These are phyloP conservation scores for Gephyroberyx darwinii DNA, from an alignment of 2,797 vertebrate genomes.

Conservation along the genomic window DNA sequence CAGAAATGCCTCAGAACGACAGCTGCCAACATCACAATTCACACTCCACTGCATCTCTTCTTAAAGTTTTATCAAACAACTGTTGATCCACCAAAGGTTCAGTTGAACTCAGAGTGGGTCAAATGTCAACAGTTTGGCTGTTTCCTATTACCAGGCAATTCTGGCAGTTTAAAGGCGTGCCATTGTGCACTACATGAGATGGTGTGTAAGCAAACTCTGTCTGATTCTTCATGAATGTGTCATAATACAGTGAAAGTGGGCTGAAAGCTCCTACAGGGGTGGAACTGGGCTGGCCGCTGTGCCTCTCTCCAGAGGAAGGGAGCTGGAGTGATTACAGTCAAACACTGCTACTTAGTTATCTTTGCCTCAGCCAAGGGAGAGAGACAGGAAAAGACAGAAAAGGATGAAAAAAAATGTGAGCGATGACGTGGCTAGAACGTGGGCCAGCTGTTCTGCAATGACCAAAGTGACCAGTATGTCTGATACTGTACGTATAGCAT, in stretches of 20 bases:
- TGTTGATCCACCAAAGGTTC: constrained; percentile 68
- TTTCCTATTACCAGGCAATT: constrained; percentile 26
- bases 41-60: constrained; percentile 22
- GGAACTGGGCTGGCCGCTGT: constrained; percentile 70
- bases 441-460: constrained; percentile 66
- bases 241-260: constrained; percentile 62
- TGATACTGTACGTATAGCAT: constrained; percentile 47
- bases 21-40: constrained; percentile 59
- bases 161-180: constrained; percentile 1
- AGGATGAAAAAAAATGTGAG: constrained; percentile 55
- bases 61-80: constrained; percentile 75
- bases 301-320: constrained; percentile 75
- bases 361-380: constrained; percentile 77
- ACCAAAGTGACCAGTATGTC: constrained; percentile 51
- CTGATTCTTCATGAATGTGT: constrained; percentile 51
- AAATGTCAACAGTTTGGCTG: constrained; percentile 27
- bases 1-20: constrained; percentile 56
- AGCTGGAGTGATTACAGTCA: constrained; percentile 78
- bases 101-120: constrained; percentile 8
- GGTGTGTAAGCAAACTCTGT: constrained; percentile 25
- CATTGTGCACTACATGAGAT: background rate
- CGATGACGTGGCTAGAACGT: constrained; percentile 69
- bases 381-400: constrained; percentile 48
- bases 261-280: constrained; percentile 65
- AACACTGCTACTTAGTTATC: constrained; percentile 77